These are phyloP conservation scores for Antheraea yamamai DNA, from an alignment of 2,888 invertebrate genomes.

Conservation along the genomic window DNA sequence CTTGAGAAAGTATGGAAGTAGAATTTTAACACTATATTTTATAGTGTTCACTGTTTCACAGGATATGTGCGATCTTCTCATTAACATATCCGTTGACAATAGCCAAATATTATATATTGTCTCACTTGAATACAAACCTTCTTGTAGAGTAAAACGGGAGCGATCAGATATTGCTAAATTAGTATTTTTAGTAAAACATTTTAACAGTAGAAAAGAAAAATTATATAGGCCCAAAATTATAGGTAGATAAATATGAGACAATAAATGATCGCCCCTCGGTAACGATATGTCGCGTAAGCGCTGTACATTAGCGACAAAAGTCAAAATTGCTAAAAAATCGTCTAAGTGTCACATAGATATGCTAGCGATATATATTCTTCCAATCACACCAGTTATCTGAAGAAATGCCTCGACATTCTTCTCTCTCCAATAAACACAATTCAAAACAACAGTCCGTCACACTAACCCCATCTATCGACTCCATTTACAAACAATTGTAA, in stretches of 20 bases:
- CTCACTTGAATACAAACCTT: background rate
- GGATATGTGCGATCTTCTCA: background rate
- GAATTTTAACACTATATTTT: background rate
- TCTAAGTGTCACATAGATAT: background rate
- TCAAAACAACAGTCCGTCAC: background rate
- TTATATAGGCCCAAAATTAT: background rate
- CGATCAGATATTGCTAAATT: background rate
- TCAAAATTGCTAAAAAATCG: conserved; percentile 1
- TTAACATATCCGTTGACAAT: background rate
- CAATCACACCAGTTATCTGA: background rate
- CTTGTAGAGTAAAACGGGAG: background rate
- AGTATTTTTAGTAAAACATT: background rate
- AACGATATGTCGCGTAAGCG: background rate
- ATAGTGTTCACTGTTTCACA: background rate
- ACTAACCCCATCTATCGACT: conserved; percentile 3
- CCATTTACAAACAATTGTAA: background rate
- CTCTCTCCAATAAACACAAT: background rate
- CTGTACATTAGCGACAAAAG: too few species aligned
- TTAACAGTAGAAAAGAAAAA: background rate
- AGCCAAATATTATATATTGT: background rate
- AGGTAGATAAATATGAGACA: background rate
- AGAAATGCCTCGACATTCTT: background rate
- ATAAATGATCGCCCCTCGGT: background rate
- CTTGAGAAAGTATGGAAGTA: background rate
- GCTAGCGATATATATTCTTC: conserved; percentile 2